Evolutionary conservation across 2,888 invertebrate species (phyloP).

Genomic region (Leucoma salicis): DNA sequence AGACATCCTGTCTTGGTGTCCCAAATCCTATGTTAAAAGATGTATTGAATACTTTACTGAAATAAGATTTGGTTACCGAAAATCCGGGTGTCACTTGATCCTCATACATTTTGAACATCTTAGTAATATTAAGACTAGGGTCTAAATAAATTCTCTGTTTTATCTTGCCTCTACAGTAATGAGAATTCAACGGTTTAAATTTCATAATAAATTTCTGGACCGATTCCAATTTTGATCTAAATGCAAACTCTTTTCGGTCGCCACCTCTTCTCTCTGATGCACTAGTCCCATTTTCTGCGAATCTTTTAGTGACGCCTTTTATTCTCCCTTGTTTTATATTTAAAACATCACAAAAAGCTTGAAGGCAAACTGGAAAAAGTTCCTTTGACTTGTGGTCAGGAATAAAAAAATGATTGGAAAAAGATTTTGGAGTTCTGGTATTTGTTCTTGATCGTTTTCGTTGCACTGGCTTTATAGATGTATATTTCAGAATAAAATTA

Average conservation of each 20-base stretch:
- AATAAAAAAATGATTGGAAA: no score
- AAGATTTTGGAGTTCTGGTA: no score
- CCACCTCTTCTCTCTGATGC: not conserved
- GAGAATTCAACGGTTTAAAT: not conserved
- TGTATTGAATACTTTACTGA: conserved; percentile 25
- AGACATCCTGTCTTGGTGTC: not conserved
- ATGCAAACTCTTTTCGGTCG: not conserved
- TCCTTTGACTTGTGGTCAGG: no score
- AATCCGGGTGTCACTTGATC: conserved; percentile 14
- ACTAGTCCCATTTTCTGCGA: not conserved
- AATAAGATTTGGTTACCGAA: conserved; percentile 17
- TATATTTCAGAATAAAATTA: not conserved
- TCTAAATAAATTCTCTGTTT: conserved; percentile 1
- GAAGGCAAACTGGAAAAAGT: not conserved
- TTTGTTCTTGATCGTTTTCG: no score
- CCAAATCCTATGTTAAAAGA: conserved; percentile 27
- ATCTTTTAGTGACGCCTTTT: not conserved
- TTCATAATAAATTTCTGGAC: not conserved
- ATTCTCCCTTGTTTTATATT: not conserved
- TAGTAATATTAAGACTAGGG: conserved; percentile 12
- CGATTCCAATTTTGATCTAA: not conserved
- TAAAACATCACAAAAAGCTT: not conserved
- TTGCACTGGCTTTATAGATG: not conserved
- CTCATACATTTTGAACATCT: conserved; percentile 9
- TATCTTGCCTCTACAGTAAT: not conserved